Evolutionary conservation across 2,888 invertebrate genomes (phyloP).

Genomic region (Taenaris catops): DNA sequence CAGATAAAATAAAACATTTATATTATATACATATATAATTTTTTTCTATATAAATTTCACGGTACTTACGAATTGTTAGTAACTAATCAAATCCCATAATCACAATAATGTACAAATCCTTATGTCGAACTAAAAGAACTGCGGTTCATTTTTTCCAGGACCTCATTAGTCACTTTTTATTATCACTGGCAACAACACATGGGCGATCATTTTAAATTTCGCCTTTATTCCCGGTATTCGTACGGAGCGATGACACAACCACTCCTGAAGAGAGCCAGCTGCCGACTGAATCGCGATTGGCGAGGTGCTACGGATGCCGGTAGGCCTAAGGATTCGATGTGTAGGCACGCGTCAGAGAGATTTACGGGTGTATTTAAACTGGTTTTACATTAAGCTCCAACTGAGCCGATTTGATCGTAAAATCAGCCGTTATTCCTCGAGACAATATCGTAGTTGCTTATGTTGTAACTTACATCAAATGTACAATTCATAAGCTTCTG

Average conservation of each 20-base stretch:
- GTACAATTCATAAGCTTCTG: too few relatives aligned
- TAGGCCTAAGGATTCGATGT: constrained; percentile 39
- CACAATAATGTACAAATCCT: constrained; percentile 45
- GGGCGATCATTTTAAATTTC: constrained; percentile 59
- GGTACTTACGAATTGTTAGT: constrained; percentile 43
- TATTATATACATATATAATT: too few relatives aligned
- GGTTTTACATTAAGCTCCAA: constrained; percentile 72
- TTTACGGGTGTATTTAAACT: constrained; percentile 76
- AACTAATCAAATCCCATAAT: constrained; percentile 64
- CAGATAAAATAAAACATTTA: too few relatives aligned
- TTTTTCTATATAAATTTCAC: neutral
- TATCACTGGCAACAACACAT: constrained; percentile 36
- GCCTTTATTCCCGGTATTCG: constrained; percentile 35
- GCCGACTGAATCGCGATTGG: constrained; percentile 46
- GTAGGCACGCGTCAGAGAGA: constrained; percentile 65
- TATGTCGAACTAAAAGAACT: constrained; percentile 36
- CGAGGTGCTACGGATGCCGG: constrained; percentile 29
- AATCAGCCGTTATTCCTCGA: constrained; percentile 62
- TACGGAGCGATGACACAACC: constrained; percentile 32
- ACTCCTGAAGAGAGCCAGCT: constrained; percentile 35
- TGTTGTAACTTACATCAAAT: constrained; percentile 69
- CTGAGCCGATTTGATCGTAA: constrained; percentile 72
- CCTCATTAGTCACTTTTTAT: constrained; percentile 52
- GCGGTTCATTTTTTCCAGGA: constrained; percentile 31
- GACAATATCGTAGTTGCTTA: constrained; percentile 65